Percentiles rank a stretch among this genome's conserved stretches.
Conservation (phyloP, 2,888 invertebrate genomes). For the Pomacea canaliculata region DNA sequence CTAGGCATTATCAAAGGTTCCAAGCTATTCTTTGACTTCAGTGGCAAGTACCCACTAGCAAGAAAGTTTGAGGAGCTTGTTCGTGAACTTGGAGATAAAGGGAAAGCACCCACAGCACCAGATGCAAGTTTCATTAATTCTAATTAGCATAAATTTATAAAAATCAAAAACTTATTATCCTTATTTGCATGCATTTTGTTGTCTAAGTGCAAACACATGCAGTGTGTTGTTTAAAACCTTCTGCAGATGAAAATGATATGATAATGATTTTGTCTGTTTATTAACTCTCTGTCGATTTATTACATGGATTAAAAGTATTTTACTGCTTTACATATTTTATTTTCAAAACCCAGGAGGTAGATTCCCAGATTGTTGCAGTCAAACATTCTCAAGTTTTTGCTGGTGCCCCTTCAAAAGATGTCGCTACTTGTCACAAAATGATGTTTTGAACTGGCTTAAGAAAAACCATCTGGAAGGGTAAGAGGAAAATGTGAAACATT, state of each 20-base stretch:
- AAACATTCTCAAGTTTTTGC: not conserved
- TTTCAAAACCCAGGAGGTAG: not conserved
- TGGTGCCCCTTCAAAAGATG: not conserved
- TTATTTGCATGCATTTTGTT: no score
- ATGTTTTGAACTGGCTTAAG: not conserved
- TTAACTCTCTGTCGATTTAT: no score
- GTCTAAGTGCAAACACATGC: no score
- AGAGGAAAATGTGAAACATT: not conserved
- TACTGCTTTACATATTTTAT: not conserved
- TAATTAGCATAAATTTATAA: no score
- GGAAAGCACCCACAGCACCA: constrained; percentile 7
- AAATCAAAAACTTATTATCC: no score
- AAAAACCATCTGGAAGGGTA: not conserved
- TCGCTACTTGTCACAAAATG: not conserved
- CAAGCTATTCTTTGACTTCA: constrained; percentile 37
- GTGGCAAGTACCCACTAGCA: constrained; percentile 40
- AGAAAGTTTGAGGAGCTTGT: constrained; percentile 38
- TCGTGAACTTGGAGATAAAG: constrained; percentile 39
- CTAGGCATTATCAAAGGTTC: constrained; percentile 35
- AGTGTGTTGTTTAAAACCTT: no score
- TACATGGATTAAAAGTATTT: not conserved
- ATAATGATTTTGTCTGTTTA: no score
- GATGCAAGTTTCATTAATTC: not conserved
- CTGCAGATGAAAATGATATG: no score
- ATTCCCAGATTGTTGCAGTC: not conserved